Evolutionary conservation across 2,888 invertebrate species (phyloP).

Genomic region (Chymomyza procnemis): DNA sequence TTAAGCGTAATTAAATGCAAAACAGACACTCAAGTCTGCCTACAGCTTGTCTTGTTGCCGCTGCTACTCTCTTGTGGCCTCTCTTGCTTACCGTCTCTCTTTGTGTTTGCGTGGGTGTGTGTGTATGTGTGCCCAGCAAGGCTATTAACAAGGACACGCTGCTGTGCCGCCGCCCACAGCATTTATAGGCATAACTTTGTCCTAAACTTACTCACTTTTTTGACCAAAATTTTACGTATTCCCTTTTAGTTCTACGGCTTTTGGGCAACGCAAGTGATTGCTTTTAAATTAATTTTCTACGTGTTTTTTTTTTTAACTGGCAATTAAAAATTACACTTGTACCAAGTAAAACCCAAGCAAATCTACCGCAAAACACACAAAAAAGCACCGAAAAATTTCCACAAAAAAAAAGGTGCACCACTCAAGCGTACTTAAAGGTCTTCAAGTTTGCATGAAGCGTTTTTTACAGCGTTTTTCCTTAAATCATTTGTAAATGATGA

Average conservation of each 20-base stretch:
- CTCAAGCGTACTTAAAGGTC: conserved; percentile 64
- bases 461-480: conserved; percentile 31
- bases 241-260: background rate
- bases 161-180: conserved; percentile 10
- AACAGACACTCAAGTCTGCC: conserved; percentile 53
- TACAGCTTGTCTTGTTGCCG: background rate
- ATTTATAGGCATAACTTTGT: conserved; percentile 40
- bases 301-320: conserved; percentile 19
- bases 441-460: conserved; percentile 32
- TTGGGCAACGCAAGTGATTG: conserved; percentile 39
- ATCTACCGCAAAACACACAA: background rate
- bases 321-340: conserved; percentile 45
- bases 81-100: conserved; percentile 11
- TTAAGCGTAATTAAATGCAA: conserved; percentile 72
- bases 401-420: conserved; percentile 40
- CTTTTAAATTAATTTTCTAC: conserved; percentile 40
- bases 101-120: conserved; percentile 27
- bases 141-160: conserved; percentile 43
- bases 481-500: conserved; percentile 44
- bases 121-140: conserved; percentile 34
- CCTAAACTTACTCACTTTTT: conserved; percentile 17
- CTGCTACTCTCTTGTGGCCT: background rate
- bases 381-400: background rate
- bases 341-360: background rate
- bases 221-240: background rate